Percentiles rank a stretch among this genome's conserved stretches.
Conservation (phyloP, 2,888 invertebrate species). For the Chironomus tentans region DNA sequence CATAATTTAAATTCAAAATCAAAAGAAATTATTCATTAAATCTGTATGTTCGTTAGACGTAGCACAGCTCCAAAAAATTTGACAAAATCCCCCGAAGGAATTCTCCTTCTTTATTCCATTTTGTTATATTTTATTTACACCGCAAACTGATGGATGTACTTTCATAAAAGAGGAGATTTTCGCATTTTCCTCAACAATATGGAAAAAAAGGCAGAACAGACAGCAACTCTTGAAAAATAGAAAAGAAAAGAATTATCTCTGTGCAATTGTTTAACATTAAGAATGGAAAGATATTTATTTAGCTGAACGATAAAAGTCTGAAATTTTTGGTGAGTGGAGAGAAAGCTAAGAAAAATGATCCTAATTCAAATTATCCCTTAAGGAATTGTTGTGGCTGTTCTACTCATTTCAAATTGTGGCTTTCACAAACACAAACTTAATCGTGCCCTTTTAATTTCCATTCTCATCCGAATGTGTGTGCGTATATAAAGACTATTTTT, state of each 20-base stretch:
- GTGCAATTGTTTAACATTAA: background rate
- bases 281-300: background rate
- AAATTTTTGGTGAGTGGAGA: background rate
- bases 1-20: too few species aligned
- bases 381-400: background rate
- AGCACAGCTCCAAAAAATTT: too few species aligned
- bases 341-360: constrained; percentile 2
- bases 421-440: background rate
- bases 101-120: too few species aligned
- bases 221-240: too few species aligned
- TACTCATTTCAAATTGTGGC: constrained; percentile 10
- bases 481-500: too few species aligned
- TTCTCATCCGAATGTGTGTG: too few species aligned
- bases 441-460: too few species aligned
- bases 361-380: constrained; percentile 8
- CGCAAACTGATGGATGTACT: background rate
- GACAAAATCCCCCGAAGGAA: too few species aligned
- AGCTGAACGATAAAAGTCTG: background rate
- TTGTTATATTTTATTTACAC: background rate
- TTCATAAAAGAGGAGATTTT: background rate
- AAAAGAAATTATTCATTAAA: too few species aligned
- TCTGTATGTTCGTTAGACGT: too few species aligned
- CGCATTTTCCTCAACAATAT: background rate
- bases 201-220: background rate
- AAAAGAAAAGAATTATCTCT: background rate